Base-by-base conservation (phyloP, 2,797 vertebrate species). In the Morelia viridis region DNA sequence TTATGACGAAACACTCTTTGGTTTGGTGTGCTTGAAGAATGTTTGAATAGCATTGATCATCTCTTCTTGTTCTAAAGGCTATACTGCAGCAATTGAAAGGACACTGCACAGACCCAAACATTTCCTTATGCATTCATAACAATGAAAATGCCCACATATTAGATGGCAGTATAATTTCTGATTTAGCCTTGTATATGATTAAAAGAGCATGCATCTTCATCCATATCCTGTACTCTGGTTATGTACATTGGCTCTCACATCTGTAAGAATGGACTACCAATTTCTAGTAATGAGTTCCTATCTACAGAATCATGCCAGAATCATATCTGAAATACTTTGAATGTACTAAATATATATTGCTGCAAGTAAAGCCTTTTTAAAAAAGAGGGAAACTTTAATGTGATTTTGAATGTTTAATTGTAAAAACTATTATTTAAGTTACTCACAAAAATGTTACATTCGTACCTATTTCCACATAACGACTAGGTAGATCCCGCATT, bases 401-500 rank as follows among this genome's bases (percentile, higher is more conserved):
- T 9, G 11, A 76, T 88, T 93, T 84, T 64, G 64, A 85, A 86
- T 22, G 57, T 61, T 35, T 50, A 68, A 80, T 46, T 80, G 35
- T 87, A 11, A 61, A 61, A 92, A 64, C 19, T 13, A 68, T 2
- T 76, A 80, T 89, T 46, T 26, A 46, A 41, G 13, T 76, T 87
- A 5, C 85, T 85, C 31, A 15, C 46, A 76, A 28, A 90, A 15
- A 26, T 71, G 0, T 1, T 6, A 22, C 26, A 35, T 2, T 15
- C 95, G 1, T 98, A 99, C 99, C 98, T 97, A 99, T 99, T 97
- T 99, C 99, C 95, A 99, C 99, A 0, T 99, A 99, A 94, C 99
- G 99, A 94, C 98, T 99, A 8, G 99, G 99, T 71, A 99, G 97
- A 95, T 99, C 99, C 95, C 99, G 98, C 96, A 99, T 98, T 96